phyloP scores from a whole-genome alignment of 2,797 vertebrate genomes.

The Arnoldichthys spilopterus region DNA sequence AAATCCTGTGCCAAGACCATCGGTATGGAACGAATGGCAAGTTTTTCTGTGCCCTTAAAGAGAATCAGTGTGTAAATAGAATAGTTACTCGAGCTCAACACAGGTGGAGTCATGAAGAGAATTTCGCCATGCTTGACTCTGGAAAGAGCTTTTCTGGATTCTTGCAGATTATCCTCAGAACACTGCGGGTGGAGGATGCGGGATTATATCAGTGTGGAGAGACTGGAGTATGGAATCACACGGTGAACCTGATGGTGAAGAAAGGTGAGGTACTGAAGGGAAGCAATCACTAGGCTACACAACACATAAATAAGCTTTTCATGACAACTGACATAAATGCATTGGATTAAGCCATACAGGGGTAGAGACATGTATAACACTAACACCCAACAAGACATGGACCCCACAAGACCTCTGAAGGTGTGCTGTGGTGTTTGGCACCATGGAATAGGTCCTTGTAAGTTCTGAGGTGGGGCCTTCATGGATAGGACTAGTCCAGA shows the following conservation, averaged over 20 bases:
- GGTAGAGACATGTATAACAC: too few relatives aligned
- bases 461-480: too few relatives aligned
- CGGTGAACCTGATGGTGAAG: neutral
- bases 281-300: too few relatives aligned
- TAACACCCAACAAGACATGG: too few relatives aligned
- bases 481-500: too few relatives aligned
- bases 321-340: too few relatives aligned
- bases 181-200: constrained; percentile 14
- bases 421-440: too few relatives aligned
- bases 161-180: neutral
- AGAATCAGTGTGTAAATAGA: neutral
- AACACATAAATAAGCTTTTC: too few relatives aligned
- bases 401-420: too few relatives aligned
- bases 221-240: neutral
- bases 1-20: neutral
- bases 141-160: neutral
- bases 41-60: neutral
- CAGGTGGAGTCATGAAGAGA: neutral
- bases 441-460: too few relatives aligned
- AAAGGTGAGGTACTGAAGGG: too few relatives aligned
- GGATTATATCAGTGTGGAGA: neutral
- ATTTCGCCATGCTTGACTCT: neutral
- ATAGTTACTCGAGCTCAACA: neutral
- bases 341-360: too few relatives aligned
- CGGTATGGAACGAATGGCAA: neutral